These are phyloP conservation scores for Dicranocentrus wangi DNA, from an alignment of 2,888 invertebrate genomes.

Conservation along the genomic window DNA sequence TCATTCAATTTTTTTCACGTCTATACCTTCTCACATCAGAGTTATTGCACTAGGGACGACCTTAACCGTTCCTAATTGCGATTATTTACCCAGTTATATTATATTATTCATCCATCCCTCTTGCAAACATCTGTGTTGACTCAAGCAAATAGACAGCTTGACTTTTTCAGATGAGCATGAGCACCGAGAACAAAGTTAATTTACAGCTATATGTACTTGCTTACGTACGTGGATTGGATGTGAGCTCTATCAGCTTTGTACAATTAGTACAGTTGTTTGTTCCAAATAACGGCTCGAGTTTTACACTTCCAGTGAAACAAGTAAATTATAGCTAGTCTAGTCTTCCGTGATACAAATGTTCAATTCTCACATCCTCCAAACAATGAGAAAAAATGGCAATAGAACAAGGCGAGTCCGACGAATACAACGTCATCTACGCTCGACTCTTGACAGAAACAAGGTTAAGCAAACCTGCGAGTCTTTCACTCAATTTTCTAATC, in stretches of 20 bases:
- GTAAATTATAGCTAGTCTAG: neutral
- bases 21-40: neutral
- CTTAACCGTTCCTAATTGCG: slow-evolving; percentile 56
- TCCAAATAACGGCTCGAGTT: slow-evolving; percentile 11
- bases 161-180: too few relatives aligned
- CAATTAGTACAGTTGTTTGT: neutral
- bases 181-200: neutral
- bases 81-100: slow-evolving; percentile 40
- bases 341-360: slow-evolving; percentile 2
- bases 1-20: slow-evolving; percentile 20
- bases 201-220: neutral
- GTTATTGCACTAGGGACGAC: slow-evolving; percentile 25
- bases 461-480: slow-evolving; percentile 10
- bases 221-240: too few relatives aligned
- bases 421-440: too few relatives aligned
- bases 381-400: neutral
- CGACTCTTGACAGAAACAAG: slow-evolving; percentile 50
- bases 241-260: neutral
- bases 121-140: neutral
- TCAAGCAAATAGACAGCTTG: neutral
- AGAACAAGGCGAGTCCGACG: too few relatives aligned
- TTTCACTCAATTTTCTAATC: slow-evolving; percentile 38
- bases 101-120: neutral
- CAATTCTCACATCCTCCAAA: neutral
- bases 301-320: slow-evolving; percentile 10